Conservation (phyloP, 53 echinoderm and acorn worm species). For the Holothuria scabra region DNA sequence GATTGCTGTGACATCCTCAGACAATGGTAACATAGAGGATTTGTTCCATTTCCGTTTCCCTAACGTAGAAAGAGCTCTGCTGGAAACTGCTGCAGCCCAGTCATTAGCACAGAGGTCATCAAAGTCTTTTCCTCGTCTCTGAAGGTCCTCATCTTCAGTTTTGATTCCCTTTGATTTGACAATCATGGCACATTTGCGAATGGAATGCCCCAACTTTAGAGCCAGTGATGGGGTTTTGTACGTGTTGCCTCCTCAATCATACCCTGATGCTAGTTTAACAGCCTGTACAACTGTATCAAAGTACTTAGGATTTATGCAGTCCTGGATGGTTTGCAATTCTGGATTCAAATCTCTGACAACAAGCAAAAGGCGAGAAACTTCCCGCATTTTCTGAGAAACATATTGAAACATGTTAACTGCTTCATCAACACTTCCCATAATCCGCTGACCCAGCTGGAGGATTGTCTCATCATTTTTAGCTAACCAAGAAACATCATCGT, state of each 20-base stretch:
- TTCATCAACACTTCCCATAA: slow-evolving; percentile 27
- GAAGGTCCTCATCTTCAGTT: slow-evolving; percentile 40
- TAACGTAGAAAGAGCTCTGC: slow-evolving; percentile 40
- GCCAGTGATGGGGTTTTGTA: slow-evolving; percentile 52
- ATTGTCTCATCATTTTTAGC: slow-evolving; percentile 64
- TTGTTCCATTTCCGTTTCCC: slow-evolving; percentile 50
- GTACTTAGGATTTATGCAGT: slow-evolving; percentile 56
- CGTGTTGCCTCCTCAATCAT: neutral
- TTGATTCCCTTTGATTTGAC: slow-evolving; percentile 43
- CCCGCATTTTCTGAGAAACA: slow-evolving; percentile 67
- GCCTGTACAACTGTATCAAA: slow-evolving; percentile 26
- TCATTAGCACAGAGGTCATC: slow-evolving; percentile 39
- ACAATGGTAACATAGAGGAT: slow-evolving; percentile 37
- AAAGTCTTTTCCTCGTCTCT: slow-evolving; percentile 31
- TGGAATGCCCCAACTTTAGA: slow-evolving; percentile 56
- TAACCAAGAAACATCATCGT: slow-evolving; percentile 36
- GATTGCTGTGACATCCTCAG: neutral
- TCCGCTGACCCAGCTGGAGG: slow-evolving; percentile 40
- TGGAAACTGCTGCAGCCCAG: slow-evolving; percentile 23
- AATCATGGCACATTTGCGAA: slow-evolving; percentile 61
- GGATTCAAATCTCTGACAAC: slow-evolving; percentile 49
- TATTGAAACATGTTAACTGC: slow-evolving; percentile 42
- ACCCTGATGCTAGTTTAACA: neutral
- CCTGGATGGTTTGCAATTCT: slow-evolving; percentile 40
- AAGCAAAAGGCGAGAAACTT: slow-evolving; percentile 50